Conservation (phyloP, 23 tunicate species). For the Styela plicata region DNA sequence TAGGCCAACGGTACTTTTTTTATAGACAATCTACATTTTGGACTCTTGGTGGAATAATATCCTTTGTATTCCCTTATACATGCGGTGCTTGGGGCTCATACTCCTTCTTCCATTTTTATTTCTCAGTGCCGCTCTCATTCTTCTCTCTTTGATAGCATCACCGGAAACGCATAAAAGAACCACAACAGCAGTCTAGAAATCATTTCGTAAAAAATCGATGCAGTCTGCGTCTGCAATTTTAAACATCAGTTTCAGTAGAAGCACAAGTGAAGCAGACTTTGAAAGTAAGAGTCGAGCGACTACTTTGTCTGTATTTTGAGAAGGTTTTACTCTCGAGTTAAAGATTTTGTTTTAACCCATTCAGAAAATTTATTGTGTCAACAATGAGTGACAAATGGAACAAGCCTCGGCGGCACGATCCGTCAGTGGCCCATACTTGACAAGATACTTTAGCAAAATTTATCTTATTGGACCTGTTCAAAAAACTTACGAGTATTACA, state of each 20-base stretch:
- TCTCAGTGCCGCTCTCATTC: neutral
- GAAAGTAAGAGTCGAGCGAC: neutral
- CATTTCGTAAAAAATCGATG: neutral
- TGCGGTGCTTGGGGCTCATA: slow-evolving; percentile 21
- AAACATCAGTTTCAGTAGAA: neutral
- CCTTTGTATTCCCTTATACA: slow-evolving; percentile 35
- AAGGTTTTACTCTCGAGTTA: neutral
- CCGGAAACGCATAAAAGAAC: neutral
- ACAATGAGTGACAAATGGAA: too few relatives aligned
- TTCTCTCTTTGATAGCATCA: neutral
- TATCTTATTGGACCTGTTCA: too few relatives aligned
- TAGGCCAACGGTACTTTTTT: slow-evolving; percentile 30
- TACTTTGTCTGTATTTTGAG: neutral
- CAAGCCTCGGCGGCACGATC: neutral
- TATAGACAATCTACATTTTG: slow-evolving; percentile 15
- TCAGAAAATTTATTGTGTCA: too few relatives aligned
- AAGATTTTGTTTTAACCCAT: neutral
- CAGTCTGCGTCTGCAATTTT: neutral
- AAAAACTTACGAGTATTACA: too few relatives aligned
- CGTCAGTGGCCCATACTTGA: neutral
- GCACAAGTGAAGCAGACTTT: neutral
- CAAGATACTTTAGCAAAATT: too few relatives aligned
- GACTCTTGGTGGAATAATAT: slow-evolving; percentile 14
- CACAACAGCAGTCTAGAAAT: neutral
- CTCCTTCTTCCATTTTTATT: slow-evolving; percentile 27